These are phyloP conservation scores for Nymphalis c-album DNA, from an alignment of 2,888 invertebrate genomes.

Conservation along the genomic window DNA sequence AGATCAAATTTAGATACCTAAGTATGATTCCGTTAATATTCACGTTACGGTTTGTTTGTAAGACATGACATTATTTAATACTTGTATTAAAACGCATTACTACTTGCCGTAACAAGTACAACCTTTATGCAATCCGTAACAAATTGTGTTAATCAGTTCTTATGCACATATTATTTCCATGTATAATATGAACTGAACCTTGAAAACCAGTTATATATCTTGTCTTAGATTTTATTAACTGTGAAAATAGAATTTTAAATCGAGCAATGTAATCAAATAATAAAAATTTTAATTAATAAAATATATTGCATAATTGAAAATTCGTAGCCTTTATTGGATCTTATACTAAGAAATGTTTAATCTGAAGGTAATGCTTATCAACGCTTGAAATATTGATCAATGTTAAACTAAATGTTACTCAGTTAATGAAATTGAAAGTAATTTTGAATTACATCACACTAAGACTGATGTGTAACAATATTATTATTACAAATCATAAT, in stretches of 20 bases:
- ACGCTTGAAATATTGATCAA: no score
- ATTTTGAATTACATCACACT: no score
- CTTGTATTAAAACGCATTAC: not conserved
- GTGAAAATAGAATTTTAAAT: not conserved
- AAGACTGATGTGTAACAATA: no score
- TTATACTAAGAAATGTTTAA: not conserved
- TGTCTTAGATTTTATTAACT: not conserved
- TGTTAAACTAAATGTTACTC: no score
- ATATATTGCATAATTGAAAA: not conserved
- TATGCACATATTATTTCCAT: slow-evolving; percentile 9
- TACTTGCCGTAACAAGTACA: not conserved
- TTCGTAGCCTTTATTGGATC: not conserved
- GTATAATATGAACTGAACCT: slow-evolving; percentile 4
- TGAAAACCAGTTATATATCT: not conserved
- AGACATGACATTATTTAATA: no score
- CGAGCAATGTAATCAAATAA: not conserved
- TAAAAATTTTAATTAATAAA: not conserved
- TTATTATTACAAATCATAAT: no score
- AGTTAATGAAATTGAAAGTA: no score
- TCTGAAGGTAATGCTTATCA: no score
- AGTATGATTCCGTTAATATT: no score
- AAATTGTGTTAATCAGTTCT: slow-evolving; percentile 18
- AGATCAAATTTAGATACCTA: no score
- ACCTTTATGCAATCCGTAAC: slow-evolving; percentile 14
- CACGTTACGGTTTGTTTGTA: no score